Evolutionary conservation across 2,888 invertebrate species (phyloP), one percentile per base, ranked within the genome.

Genomic region (Orthonevra nobilis): DNA sequence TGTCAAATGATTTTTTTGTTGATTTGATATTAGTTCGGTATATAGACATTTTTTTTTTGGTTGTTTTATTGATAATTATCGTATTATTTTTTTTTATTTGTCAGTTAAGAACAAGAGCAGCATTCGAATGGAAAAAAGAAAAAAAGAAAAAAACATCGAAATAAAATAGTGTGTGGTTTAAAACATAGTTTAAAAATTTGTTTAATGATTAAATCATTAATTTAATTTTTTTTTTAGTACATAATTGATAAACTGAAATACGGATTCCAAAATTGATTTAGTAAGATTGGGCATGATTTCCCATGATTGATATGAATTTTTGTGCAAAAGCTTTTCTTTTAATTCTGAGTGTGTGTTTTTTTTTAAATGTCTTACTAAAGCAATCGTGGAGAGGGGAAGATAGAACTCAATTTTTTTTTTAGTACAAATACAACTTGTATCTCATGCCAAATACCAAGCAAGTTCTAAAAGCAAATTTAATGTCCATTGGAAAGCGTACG

Each of bases 81-180:
- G 58, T 75, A 69, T 68, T 50, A 42, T 19, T 56, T 58, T 56
- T 79, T 69, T 30, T 64, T 42, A 70, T 74, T 61, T 60, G 69
- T 81, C 81, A 74, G 81, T 81, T 81, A 81, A 74, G 81, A 74
- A 81, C 74, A 82, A 82, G 83, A 83, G 83, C 83, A 82, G 83
- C 83, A 82, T 82, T 82, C 81, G 81, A 83, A 83, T 82, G 81
- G 73, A 83, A 82, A 82, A 83, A 82, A 83, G 81, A 82, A 81
- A 82, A 82, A 83, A 82, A 82, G 81, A 82, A 82, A 81, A 74
- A 81, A 81, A 83, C 81, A 81, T 82, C 82, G 79, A 79, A 81
- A 81, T 79, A 81, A 81, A 82, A 82, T 82, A 81, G 81, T 82
- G 81, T 82, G 81, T 81, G 64, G 81, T 81, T 68, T 66, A 69